These are phyloP conservation scores for Delichon dasypus DNA, from an alignment of 2,797 vertebrate genomes.

Conservation along the genomic window DNA sequence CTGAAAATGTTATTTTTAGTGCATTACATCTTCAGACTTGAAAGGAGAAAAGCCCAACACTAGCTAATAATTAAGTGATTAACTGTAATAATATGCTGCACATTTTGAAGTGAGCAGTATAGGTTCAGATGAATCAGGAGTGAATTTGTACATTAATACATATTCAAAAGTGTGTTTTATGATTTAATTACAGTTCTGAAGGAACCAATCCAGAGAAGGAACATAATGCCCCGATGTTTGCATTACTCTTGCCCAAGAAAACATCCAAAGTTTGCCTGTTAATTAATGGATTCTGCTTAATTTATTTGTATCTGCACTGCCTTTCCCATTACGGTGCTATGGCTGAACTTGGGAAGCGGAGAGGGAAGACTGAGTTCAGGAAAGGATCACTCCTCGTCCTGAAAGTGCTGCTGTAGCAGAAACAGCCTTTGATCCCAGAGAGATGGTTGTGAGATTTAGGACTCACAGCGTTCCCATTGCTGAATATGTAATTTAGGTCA, in stretches of 20 bases:
- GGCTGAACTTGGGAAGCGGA: background rate
- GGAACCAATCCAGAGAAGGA: background rate
- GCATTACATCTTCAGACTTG: background rate
- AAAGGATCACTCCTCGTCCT: background rate
- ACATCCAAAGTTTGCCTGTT: background rate
- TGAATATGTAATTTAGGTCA: slow-evolving; percentile 53
- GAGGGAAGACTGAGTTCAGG: background rate
- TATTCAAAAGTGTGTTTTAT: background rate
- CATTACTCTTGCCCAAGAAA: background rate
- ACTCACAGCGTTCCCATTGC: background rate
- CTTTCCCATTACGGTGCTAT: background rate
- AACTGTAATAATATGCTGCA: background rate
- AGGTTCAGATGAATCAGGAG: background rate
- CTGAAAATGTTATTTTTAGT: background rate
- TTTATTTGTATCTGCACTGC: background rate
- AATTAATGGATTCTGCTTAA: slow-evolving; percentile 21
- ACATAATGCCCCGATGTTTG: background rate
- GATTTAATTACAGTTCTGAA: slow-evolving; percentile 50
- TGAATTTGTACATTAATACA: background rate
- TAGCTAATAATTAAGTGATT: slow-evolving; percentile 28
- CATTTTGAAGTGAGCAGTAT: slow-evolving; percentile 5
- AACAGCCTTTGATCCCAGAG: slow-evolving; percentile 10
- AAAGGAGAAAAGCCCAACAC: background rate
- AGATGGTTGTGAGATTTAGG: slow-evolving; percentile 1
- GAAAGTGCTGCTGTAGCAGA: slow-evolving; percentile 26